Conservation (phyloP, 2,888 invertebrate species). For the Cryptus viduatorius region DNA sequence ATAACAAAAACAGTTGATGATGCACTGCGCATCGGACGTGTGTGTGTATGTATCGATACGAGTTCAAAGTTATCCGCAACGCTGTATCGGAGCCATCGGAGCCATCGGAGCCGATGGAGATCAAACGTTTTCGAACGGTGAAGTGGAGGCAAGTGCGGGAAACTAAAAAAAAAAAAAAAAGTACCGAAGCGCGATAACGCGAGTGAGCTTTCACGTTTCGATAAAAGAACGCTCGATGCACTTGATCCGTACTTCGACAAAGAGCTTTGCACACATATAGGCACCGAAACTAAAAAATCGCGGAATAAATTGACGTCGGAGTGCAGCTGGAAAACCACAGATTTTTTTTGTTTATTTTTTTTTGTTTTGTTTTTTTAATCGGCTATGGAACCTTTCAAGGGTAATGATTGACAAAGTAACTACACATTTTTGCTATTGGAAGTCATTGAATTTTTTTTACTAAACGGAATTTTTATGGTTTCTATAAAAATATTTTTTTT, state of each 20-base stretch:
- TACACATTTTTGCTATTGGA: background rate
- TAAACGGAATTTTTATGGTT: background rate
- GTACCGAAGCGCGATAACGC: slow-evolving; percentile 45
- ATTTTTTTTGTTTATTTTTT: slow-evolving; percentile 39
- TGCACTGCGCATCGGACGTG: background rate
- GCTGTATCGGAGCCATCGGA: slow-evolving; percentile 4
- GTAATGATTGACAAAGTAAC: background rate
- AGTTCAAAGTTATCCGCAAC: slow-evolving; percentile 39
- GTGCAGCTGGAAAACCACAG: background rate
- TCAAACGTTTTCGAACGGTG: slow-evolving; percentile 41
- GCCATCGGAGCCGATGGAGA: slow-evolving; percentile 38
- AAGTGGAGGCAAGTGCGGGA: slow-evolving; percentile 17
- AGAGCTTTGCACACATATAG: slow-evolving; percentile 13
- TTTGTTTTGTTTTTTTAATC: background rate
- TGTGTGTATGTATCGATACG: slow-evolving; percentile 8
- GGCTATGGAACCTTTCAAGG: background rate
- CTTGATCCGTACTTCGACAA: slow-evolving; percentile 41
- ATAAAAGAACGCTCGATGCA: slow-evolving; percentile 45
- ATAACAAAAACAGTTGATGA: background rate
- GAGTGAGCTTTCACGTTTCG: slow-evolving; percentile 61
- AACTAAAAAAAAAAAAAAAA: slow-evolving; percentile 31
- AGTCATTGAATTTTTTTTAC: background rate
- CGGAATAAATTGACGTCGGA: slow-evolving; percentile 13
- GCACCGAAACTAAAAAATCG: slow-evolving; percentile 19
- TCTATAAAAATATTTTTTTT: background rate